A percentile compares a stretch with the other conserved stretches of the same genome.
Conservation (phyloP, 2,797 vertebrate species). For the Masticophis lateralis region DNA sequence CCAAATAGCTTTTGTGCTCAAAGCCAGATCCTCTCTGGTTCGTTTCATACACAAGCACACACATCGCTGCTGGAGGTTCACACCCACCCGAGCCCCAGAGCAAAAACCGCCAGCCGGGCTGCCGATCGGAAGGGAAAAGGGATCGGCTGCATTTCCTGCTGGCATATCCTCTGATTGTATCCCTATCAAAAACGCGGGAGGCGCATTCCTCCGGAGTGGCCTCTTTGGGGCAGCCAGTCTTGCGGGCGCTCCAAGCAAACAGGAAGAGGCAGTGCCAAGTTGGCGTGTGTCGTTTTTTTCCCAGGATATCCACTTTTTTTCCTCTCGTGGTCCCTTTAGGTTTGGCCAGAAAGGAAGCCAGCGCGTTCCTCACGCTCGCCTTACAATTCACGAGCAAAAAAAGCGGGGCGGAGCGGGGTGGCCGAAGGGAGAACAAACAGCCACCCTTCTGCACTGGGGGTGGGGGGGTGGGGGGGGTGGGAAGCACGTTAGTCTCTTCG, state of each 20-base stretch:
- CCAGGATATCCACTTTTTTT: background rate
- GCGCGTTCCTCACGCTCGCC: constrained; percentile 24
- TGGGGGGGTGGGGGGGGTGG: too few species aligned
- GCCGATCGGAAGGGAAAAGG: background rate
- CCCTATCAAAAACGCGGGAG: background rate
- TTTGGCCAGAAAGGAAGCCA: constrained; percentile 43
- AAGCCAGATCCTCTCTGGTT: background rate
- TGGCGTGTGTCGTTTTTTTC: background rate
- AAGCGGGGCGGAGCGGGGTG: background rate
- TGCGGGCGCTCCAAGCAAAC: background rate
- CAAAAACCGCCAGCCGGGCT: background rate
- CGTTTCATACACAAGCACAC: background rate
- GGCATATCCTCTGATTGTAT: background rate
- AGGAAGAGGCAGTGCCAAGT: constrained; percentile 7
- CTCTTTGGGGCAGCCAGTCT: background rate
- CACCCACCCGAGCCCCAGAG: background rate
- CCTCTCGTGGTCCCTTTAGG: background rate
- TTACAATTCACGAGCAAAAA: background rate
- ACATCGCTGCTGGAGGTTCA: background rate
- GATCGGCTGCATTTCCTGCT: background rate
- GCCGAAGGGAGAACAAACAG: too few species aligned
- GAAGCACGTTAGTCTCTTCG: background rate
- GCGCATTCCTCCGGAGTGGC: background rate
- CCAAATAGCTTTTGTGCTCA: background rate
- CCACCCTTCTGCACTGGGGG: background rate